Conservation (phyloP, 2,888 invertebrate genomes). For the Xestia c-nigrum region DNA sequence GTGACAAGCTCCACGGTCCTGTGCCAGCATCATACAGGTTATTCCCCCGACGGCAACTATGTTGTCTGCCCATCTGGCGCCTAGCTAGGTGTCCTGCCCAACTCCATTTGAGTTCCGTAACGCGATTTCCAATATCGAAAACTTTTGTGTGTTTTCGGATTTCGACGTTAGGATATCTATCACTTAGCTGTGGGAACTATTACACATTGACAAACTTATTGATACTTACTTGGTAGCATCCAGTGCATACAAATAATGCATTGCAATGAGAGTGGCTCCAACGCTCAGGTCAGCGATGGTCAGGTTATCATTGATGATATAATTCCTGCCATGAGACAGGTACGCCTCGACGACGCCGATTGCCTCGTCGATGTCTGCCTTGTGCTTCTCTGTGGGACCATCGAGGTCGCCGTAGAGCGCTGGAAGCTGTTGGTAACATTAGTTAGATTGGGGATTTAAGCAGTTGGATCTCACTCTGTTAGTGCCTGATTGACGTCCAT, state of each 20-base stretch:
- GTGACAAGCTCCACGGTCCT: no score
- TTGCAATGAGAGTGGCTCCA: slow-evolving; percentile 67
- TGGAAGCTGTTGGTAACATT: slow-evolving; percentile 66
- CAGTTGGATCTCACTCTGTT: no score
- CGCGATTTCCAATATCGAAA: no score
- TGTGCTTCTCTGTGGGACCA: slow-evolving; percentile 62
- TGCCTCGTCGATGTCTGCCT: slow-evolving; percentile 67
- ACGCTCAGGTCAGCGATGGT: slow-evolving; percentile 75
- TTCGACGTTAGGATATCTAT: no score
- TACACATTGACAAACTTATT: neutral
- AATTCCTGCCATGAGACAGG: slow-evolving; percentile 58
- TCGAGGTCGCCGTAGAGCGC: slow-evolving; percentile 63
- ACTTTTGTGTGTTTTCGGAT: no score
- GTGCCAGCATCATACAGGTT: no score
- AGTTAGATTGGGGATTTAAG: no score
- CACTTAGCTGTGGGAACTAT: neutral
- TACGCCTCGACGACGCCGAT: slow-evolving; percentile 72
- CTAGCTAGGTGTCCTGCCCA: no score
- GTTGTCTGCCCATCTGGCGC: no score
- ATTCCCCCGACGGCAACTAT: no score
- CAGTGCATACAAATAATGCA: slow-evolving; percentile 67
- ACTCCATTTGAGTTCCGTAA: no score
- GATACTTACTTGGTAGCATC: slow-evolving; percentile 68
- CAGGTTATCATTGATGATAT: slow-evolving; percentile 67
- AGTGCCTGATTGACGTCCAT: no score